Conservation (phyloP, 1,140 invertebrate genomes). For the Pseudomyrmex pallidus region DNA sequence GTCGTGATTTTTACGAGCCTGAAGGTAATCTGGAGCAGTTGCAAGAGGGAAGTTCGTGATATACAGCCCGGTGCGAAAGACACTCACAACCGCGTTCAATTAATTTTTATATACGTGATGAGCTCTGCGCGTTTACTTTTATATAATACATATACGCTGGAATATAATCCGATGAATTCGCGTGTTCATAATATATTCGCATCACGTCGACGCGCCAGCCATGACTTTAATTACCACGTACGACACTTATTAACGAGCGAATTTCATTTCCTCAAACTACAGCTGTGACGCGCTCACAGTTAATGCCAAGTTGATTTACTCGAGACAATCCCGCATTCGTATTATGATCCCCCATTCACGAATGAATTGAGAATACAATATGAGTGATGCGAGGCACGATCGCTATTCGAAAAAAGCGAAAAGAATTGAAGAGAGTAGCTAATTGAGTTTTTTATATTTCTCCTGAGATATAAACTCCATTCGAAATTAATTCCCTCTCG, state of each 20-base stretch:
- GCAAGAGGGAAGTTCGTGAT: background rate
- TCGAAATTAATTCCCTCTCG: too few relatives aligned
- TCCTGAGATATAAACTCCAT: too few relatives aligned
- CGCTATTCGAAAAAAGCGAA: background rate
- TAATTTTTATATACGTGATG: conserved; percentile 12
- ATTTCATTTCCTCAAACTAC: conserved; percentile 46
- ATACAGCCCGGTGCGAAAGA: conserved; percentile 4
- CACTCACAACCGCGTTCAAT: conserved; percentile 15
- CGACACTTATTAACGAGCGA: conserved; percentile 55
- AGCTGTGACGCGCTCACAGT: conserved; percentile 38
- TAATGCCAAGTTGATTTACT: conserved; percentile 54
- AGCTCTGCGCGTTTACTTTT: conserved; percentile 30
- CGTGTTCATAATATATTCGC: conserved; percentile 33
- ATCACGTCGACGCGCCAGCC: conserved; percentile 30
- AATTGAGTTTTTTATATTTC: too few relatives aligned
- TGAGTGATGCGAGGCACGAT: background rate
- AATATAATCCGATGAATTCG: background rate
- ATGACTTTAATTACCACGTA: conserved; percentile 52
- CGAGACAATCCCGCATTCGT: conserved; percentile 13
- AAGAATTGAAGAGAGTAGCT: background rate
- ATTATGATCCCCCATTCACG: background rate
- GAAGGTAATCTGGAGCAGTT: conserved; percentile 1
- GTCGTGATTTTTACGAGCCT: conserved; percentile 34
- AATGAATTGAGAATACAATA: background rate
- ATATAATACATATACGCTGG: conserved; percentile 21